Evolutionary conservation across 2,113 vertebrate genomes (phyloP).

Genomic region (Theropithecus gelada): DNA sequence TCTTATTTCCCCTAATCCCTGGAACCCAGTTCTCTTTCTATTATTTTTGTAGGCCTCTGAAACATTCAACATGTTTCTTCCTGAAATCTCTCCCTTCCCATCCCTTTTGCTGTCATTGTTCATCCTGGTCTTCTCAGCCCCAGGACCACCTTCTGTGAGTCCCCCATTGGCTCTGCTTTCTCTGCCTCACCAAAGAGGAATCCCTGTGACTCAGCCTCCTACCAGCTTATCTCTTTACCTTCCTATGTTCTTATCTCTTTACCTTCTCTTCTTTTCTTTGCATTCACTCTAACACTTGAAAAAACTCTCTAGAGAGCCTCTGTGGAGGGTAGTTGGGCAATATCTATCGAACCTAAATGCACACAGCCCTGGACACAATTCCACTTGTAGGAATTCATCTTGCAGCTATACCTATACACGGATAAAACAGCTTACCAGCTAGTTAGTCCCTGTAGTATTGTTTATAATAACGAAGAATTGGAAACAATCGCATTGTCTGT

Average conservation of each 20-base stretch:
- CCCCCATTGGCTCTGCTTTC: not conserved
- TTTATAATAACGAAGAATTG: not conserved
- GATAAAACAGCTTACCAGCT: not conserved
- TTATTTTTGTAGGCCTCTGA: not conserved
- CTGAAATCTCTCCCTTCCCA: not conserved
- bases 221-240: not conserved
- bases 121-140: not conserved
- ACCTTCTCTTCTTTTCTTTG: not conserved
- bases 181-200: not conserved
- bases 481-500: not conserved
- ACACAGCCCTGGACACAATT: not conserved
- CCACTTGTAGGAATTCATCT: not conserved
- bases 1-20: not conserved
- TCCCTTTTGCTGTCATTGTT: not conserved
- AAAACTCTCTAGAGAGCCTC: not conserved
- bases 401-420: accelerated
- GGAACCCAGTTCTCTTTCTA: not conserved
- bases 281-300: not conserved
- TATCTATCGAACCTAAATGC: not conserved
- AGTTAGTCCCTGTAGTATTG: not conserved
- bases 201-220: not conserved
- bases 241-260: not conserved
- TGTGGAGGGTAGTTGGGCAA: not conserved
- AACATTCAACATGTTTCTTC: not conserved
- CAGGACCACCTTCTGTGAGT: not conserved